phyloP scores from a whole-genome alignment of 2,797 vertebrate species.

The Scolopax bukidnonensis region DNA sequence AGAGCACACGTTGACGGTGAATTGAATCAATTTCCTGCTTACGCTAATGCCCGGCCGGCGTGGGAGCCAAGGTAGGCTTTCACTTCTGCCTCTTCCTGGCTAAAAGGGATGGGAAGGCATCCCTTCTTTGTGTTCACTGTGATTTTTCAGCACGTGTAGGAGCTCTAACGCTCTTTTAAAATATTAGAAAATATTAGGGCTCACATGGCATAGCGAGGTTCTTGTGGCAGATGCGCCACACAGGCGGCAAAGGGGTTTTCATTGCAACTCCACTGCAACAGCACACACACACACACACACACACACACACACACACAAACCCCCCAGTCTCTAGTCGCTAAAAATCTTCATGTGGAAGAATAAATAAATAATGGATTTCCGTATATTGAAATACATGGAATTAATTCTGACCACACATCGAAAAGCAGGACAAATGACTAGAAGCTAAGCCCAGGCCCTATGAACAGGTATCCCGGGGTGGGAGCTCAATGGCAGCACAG shows the following conservation, averaged over 20 bases:
- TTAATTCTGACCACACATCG: background rate
- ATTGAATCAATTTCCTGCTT: slow-evolving; percentile 59
- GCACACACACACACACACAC: background rate
- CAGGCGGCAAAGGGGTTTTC: background rate
- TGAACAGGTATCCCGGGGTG: background rate
- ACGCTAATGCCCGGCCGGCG: background rate
- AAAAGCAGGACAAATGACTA: background rate
- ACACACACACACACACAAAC: too few relatives aligned
- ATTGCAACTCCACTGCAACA: background rate
- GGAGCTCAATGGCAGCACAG: background rate
- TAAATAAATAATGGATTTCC: background rate
- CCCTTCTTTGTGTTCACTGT: background rate
- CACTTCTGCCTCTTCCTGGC: slow-evolving; percentile 29
- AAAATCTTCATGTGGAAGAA: background rate
- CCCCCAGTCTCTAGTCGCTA: background rate
- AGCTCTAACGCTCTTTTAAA: background rate
- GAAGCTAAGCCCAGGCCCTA: background rate
- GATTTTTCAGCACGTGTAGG: background rate
- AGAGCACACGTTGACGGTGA: background rate
- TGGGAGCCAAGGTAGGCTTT: background rate
- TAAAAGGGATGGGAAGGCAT: background rate
- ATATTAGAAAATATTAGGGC: background rate
- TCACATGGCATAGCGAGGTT: background rate
- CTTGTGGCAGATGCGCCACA: background rate
- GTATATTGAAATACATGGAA: background rate